A percentile compares a stretch with the other conserved stretches of the same genome.
Conservation (phyloP, 2,888 invertebrate species). For the Hirtodrosophila duncani region DNA sequence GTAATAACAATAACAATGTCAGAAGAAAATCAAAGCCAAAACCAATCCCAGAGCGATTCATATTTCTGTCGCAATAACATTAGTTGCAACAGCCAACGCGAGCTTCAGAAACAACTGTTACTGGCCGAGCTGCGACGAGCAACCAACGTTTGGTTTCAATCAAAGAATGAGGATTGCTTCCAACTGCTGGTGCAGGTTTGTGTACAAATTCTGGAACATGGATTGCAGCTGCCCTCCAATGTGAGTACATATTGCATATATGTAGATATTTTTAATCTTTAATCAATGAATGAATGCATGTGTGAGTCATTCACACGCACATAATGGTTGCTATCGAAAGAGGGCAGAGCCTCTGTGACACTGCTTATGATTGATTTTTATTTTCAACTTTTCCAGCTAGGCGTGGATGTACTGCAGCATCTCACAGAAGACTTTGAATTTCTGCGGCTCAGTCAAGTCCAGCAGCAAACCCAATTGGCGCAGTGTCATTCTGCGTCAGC, state of each 20-base stretch:
- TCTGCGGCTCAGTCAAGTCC: slow-evolving; percentile 50
- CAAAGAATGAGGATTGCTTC: slow-evolving; percentile 37
- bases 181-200: slow-evolving; percentile 51
- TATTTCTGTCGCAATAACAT: too few species aligned
- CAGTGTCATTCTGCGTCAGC: slow-evolving; percentile 5
- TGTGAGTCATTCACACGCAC: not conserved
- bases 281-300: slow-evolving; percentile 25
- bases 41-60: too few species aligned
- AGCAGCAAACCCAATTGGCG: slow-evolving; percentile 21
- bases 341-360: slow-evolving; percentile 10
- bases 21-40: too few species aligned
- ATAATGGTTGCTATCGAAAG: slow-evolving; percentile 7
- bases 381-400: slow-evolving; percentile 14
- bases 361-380: not conserved
- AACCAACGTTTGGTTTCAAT: slow-evolving; percentile 55
- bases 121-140: slow-evolving; percentile 39
- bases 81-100: too few species aligned
- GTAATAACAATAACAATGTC: too few species aligned
- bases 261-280: slow-evolving; percentile 62
- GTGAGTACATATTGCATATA: too few species aligned
- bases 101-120: too few species aligned
- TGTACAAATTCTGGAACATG: slow-evolving; percentile 63
- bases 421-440: slow-evolving; percentile 72
- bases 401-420: slow-evolving; percentile 39
- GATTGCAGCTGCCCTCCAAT: slow-evolving; percentile 44